Evolutionary conservation across 2,113 vertebrate species (phyloP).

Genomic region (Pelecanus crispus): DNA sequence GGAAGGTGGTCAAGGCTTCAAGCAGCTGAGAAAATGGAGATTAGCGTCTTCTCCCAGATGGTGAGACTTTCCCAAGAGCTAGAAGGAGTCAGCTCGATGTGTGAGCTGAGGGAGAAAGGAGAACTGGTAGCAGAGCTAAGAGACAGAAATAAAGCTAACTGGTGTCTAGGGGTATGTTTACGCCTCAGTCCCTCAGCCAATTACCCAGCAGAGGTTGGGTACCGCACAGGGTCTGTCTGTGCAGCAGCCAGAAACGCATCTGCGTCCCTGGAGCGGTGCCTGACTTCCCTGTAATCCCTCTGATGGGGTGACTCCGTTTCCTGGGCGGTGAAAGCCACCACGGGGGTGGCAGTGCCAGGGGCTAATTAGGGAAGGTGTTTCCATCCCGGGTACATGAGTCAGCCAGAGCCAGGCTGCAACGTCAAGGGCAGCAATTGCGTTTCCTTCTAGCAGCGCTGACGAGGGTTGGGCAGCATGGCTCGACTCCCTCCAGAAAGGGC

Average conservation of each 20-base stretch:
- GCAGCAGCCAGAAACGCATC: not conserved
- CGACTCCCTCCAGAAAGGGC: not conserved
- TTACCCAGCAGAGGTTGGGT: not conserved
- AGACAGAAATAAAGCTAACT: not conserved
- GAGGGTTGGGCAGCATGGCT: not conserved
- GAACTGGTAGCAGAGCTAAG: not conserved
- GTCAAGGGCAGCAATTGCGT: not conserved
- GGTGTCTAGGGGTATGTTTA: not conserved
- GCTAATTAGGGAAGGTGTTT: not conserved
- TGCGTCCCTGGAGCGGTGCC: not conserved
- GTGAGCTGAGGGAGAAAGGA: not conserved
- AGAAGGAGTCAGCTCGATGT: not conserved
- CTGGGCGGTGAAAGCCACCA: not conserved
- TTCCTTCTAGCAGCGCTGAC: accelerated
- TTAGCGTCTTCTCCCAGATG: not conserved
- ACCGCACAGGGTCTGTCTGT: not conserved
- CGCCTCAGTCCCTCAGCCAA: not conserved
- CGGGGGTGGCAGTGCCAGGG: accelerated
- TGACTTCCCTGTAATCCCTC: not conserved
- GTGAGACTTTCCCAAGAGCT: not conserved
- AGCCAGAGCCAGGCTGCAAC: not conserved
- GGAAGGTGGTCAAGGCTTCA: not conserved
- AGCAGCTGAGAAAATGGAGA: not conserved
- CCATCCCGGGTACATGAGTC: not conserved
- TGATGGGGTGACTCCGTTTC: accelerated